Evolutionary conservation across 2,797 vertebrate genomes (phyloP).

Genomic region (Myripristis jacobus): DNA sequence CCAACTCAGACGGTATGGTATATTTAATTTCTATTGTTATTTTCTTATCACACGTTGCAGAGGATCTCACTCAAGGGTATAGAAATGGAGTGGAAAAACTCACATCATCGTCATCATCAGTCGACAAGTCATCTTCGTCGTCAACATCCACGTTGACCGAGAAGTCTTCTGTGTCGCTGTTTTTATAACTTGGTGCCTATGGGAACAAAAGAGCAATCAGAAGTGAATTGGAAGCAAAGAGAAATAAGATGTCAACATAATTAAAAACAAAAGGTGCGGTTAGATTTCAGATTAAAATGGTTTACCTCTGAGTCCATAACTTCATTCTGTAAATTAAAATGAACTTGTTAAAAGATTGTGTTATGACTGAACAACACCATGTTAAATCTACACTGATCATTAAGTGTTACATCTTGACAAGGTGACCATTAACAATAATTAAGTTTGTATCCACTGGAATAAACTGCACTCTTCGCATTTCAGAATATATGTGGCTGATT

Average conservation of each 20-base stretch:
- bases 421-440: too few relatives aligned
- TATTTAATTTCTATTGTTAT: background rate
- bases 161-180: conserved; percentile 82
- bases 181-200: conserved; percentile 71
- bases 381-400: background rate
- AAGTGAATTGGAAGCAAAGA: background rate
- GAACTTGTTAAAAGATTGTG: conserved; percentile 5
- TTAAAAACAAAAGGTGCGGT: background rate
- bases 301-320: conserved; percentile 75
- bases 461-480: too few relatives aligned
- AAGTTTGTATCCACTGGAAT: too few relatives aligned
- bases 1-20: too few relatives aligned
- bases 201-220: conserved; percentile 5
- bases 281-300: background rate
- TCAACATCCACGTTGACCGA: conserved; percentile 74
- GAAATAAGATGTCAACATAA: conserved; percentile 1
- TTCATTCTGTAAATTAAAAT: conserved; percentile 70
- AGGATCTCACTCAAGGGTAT: background rate
- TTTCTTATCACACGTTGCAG: background rate
- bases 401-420: too few relatives aligned
- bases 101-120: conserved; percentile 79
- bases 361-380: too few relatives aligned
- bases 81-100: conserved; percentile 29
- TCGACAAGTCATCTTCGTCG: conserved; percentile 75
- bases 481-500: too few relatives aligned